Conservation (phyloP, 2,113 vertebrate species). For the Tenebrosternarchus preto region DNA sequence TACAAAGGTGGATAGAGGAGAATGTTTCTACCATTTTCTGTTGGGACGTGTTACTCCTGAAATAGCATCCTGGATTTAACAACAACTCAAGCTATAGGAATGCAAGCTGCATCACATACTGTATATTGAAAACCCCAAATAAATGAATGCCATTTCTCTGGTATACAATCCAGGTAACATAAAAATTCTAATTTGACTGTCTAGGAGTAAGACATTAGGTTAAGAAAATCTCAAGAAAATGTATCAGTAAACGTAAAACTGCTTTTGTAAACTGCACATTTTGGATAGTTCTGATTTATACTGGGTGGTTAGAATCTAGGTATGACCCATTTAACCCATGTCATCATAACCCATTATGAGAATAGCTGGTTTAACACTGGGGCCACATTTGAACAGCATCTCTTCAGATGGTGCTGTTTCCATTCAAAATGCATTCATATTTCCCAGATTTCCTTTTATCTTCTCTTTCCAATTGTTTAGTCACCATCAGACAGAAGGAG, state of each 20-base stretch:
- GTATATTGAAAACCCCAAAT: neutral
- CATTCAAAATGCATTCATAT: slow-evolving; percentile 23
- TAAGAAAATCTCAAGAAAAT: neutral
- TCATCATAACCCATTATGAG: slow-evolving; percentile 8
- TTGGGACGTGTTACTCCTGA: slow-evolving; percentile 9
- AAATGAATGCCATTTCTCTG: neutral
- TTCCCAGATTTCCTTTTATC: slow-evolving; percentile 40
- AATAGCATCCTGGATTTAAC: neutral
- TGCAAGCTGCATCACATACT: neutral
- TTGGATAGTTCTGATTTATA: neutral
- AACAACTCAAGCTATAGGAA: neutral
- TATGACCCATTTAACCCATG: neutral
- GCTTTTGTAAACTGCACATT: too few species aligned
- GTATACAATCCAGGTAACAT: too few species aligned
- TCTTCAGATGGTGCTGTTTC: slow-evolving; percentile 16
- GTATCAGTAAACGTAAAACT: slow-evolving; percentile 4
- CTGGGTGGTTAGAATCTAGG: neutral
- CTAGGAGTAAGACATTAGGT: slow-evolving; percentile 15
- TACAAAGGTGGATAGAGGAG: slow-evolving; percentile 44
- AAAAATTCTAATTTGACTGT: too few species aligned
- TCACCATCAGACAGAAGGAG: slow-evolving; percentile 38
- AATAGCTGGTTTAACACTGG: neutral
- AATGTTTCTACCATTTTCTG: slow-evolving; percentile 36
- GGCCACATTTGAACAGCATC: neutral
- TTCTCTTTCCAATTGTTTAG: slow-evolving; percentile 41